Evolutionary conservation across 2,113 vertebrate species (phyloP).

Genomic region (Falcunculus frontatus): DNA sequence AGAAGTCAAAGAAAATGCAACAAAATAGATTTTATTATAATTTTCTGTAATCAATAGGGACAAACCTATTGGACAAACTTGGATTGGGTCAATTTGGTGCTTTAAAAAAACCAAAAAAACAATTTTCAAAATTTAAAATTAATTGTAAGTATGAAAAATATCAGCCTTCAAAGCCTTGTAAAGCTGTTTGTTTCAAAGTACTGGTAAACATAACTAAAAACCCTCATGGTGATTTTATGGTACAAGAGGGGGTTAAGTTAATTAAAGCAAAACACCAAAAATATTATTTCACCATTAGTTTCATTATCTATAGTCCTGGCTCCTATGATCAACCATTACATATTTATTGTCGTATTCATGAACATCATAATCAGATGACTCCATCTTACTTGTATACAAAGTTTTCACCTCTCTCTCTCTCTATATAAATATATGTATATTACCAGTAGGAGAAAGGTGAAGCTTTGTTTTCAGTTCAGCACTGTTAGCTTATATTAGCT

Average conservation of each 20-base stretch:
- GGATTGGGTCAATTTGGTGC: not conserved
- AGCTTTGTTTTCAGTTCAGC: not conserved
- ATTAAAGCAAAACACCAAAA: not conserved
- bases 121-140: not conserved
- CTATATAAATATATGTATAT: no score
- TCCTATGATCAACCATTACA: not conserved
- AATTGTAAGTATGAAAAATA: not conserved
- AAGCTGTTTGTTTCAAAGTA: not conserved
- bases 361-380: not conserved
- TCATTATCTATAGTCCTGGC: not conserved
- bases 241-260: rapidly evolving
- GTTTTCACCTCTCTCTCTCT: not conserved
- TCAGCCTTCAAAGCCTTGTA: not conserved
- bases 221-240: not conserved
- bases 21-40: not conserved
- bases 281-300: not conserved
- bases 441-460: not conserved
- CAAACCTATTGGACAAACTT: not conserved
- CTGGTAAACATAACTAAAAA: not conserved
- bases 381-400: not conserved
- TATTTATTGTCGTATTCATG: not conserved
- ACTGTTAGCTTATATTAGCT: not conserved
- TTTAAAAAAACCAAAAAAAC: not conserved
- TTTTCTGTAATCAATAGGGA: not conserved
- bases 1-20: not conserved